These are phyloP conservation scores for Mylabris phalerata DNA, from an alignment of 1,140 invertebrate genomes.

Conservation along the genomic window DNA sequence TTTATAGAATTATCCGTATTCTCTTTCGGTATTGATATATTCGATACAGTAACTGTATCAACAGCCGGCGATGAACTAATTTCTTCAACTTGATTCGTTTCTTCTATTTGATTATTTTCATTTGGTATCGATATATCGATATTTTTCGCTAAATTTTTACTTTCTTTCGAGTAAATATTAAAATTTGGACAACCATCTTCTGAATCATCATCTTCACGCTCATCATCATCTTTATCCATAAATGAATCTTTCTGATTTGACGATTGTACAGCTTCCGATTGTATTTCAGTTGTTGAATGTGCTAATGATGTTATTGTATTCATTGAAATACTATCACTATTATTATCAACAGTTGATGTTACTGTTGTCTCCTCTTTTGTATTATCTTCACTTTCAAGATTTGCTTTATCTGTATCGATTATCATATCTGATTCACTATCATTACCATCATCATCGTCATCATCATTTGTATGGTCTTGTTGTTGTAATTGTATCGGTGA, in stretches of 20 bases:
- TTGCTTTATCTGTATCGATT: conserved; percentile 52
- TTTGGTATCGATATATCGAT: conserved; percentile 43
- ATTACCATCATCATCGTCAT: conserved; percentile 46
- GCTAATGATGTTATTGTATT: neutral
- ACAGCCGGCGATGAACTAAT: conserved; percentile 33
- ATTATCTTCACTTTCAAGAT: conserved; percentile 20
- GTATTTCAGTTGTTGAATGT: conserved; percentile 12
- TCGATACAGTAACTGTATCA: too few species aligned
- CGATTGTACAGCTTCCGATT: conserved; percentile 20
- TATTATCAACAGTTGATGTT: conserved; percentile 20
- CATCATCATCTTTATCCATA: conserved; percentile 34
- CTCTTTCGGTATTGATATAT: too few species aligned
- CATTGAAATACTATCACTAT: conserved; percentile 2
- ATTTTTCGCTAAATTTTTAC: conserved; percentile 63
- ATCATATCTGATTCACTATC: conserved; percentile 58
- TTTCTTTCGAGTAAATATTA: conserved; percentile 72
- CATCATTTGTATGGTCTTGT: conserved; percentile 4
- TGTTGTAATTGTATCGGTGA: conserved; percentile 44
- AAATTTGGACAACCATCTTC: conserved; percentile 75
- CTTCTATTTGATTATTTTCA: conserved; percentile 25
- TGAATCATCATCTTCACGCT: conserved; percentile 47
- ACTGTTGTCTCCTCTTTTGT: conserved; percentile 17
- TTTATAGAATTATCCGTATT: too few species aligned
- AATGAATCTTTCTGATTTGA: conserved; percentile 8
- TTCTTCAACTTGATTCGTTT: conserved; percentile 30